Evolutionary conservation across 2,888 invertebrate genomes (phyloP).

Genomic region (Acrobeloides nanus): DNA sequence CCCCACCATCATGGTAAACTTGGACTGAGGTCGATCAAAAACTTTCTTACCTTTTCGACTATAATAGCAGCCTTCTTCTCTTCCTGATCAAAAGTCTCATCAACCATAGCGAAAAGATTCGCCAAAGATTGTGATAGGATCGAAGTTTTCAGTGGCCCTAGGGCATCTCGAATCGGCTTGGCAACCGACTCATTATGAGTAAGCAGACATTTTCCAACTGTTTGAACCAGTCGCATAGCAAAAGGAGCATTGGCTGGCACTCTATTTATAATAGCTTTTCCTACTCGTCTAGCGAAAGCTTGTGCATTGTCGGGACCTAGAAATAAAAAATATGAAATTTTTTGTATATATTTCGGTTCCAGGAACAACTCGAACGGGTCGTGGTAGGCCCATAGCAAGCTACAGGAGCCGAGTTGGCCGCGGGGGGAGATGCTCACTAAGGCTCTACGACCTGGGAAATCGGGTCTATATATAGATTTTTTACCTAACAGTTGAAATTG

Average conservation of each 20-base stretch:
- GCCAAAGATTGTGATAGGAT: conserved; percentile 65
- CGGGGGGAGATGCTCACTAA: no score
- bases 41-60: conserved; percentile 24
- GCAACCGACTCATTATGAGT: conserved; percentile 25
- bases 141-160: conserved; percentile 41
- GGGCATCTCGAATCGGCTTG: conserved; percentile 33
- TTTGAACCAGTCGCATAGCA: conserved; percentile 29
- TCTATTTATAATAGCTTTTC: conserved; percentile 24
- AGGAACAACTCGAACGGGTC: no score
- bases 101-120: conserved; percentile 73
- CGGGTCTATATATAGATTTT: no score
- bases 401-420: no score
- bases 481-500: conserved; percentile 32
- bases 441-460: neutral
- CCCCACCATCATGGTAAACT: neutral
- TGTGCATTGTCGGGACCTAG: conserved; percentile 29
- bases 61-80: conserved; percentile 21
- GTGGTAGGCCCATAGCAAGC: no score
- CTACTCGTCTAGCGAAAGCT: conserved; percentile 21
- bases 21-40: conserved; percentile 1
- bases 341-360: no score
- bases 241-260: conserved; percentile 25
- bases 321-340: conserved; percentile 5
- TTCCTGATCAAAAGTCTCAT: conserved; percentile 60
- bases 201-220: conserved; percentile 22